These are phyloP conservation scores for Andinoacara biseriatus DNA, from an alignment of 2,113 vertebrate genomes.

Conservation along the genomic window DNA sequence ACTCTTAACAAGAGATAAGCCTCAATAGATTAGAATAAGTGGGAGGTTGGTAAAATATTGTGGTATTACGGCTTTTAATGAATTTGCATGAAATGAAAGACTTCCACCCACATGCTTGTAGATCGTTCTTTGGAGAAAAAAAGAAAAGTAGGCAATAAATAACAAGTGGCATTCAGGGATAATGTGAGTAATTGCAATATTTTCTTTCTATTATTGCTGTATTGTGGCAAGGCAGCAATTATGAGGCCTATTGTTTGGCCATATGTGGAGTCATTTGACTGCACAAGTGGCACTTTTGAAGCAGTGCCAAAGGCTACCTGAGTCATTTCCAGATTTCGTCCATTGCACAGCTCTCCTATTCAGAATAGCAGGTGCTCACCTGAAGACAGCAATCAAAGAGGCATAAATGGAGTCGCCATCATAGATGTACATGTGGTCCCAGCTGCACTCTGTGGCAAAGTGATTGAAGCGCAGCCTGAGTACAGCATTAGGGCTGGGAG, in stretches of 20 bases:
- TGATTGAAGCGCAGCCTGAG: slow-evolving; percentile 93
- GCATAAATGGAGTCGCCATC: slow-evolving; percentile 95
- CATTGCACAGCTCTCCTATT: background rate
- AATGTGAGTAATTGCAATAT: slow-evolving; percentile 38
- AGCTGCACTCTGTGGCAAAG: slow-evolving; percentile 96
- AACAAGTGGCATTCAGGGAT: slow-evolving; percentile 1
- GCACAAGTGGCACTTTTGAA: slow-evolving; percentile 19
- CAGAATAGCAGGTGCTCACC: slow-evolving; percentile 68
- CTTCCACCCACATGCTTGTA: background rate
- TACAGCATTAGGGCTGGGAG: slow-evolving; percentile 85
- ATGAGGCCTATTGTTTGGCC: slow-evolving; percentile 35
- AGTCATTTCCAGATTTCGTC: slow-evolving; percentile 33
- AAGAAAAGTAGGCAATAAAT: slow-evolving; percentile 8
- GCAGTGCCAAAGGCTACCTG: slow-evolving; percentile 17
- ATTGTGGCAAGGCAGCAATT: slow-evolving; percentile 33
- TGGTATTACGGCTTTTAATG: slow-evolving; percentile 29
- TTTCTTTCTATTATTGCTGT: slow-evolving; percentile 18
- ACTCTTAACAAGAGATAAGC: slow-evolving; percentile 16
- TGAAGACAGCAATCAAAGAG: slow-evolving; percentile 92
- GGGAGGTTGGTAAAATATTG: slow-evolving; percentile 16
- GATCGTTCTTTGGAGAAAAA: background rate
- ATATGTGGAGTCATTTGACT: slow-evolving; percentile 15
- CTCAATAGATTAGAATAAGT: background rate
- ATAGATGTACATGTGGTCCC: slow-evolving; percentile 95
- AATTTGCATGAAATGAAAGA: slow-evolving; percentile 30